Percentiles rank a stretch among this genome's conserved stretches.
These are phyloP conservation scores for Otis tarda DNA, from an alignment of 2,113 vertebrate species.

Conservation along the genomic window DNA sequence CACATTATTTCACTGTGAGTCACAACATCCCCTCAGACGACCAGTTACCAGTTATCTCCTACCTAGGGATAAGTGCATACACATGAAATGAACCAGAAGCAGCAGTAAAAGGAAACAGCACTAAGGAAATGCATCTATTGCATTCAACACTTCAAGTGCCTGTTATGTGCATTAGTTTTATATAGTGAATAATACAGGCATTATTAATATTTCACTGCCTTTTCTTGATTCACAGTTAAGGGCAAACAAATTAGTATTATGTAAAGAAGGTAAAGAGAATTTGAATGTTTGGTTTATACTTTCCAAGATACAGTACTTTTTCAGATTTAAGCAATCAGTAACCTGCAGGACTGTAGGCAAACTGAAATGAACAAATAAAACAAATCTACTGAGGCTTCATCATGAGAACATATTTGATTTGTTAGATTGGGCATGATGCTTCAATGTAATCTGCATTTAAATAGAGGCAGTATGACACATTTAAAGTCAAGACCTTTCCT, in stretches of 20 bases:
- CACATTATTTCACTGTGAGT: background rate
- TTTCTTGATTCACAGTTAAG: background rate
- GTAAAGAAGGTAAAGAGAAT: conserved; percentile 25
- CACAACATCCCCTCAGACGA: background rate
- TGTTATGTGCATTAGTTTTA: background rate
- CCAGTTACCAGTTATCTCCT: background rate
- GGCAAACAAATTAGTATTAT: conserved; percentile 36
- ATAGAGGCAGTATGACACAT: background rate
- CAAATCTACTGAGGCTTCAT: background rate
- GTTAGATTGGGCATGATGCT: background rate
- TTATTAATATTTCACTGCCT: conserved; percentile 24
- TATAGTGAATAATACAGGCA: background rate
- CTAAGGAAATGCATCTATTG: background rate
- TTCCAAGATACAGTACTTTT: background rate
- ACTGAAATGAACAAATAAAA: conserved; percentile 11
- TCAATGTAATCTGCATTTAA: background rate
- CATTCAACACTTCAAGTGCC: background rate
- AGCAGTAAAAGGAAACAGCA: background rate
- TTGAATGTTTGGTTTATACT: conserved; percentile 6
- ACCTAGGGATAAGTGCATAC: background rate
- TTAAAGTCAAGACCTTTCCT: background rate
- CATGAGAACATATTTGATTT: background rate
- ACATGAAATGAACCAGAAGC: background rate
- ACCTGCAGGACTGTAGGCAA: background rate
- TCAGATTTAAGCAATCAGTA: background rate